Evolutionary conservation across 2,113 vertebrate genomes (phyloP).

Genomic region (Pantherophis guttatus): DNA sequence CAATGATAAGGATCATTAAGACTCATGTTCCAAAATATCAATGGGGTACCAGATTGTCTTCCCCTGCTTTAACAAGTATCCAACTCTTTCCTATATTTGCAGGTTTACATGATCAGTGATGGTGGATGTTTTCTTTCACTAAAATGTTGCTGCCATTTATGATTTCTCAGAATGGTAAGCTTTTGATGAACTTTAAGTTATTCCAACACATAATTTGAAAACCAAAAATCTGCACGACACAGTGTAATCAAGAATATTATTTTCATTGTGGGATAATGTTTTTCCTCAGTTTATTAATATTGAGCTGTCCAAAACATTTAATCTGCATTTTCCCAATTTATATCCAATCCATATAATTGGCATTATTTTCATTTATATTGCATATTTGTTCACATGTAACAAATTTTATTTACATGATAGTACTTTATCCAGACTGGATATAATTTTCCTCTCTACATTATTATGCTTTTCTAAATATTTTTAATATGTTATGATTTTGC

Average conservation of each 20-base stretch:
- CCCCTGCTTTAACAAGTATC: background rate
- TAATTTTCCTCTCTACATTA: background rate
- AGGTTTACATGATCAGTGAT: background rate
- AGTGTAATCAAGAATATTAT: slow-evolving; percentile 33
- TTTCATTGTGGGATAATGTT: slow-evolving; percentile 19
- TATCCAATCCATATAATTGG: background rate
- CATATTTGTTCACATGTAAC: background rate
- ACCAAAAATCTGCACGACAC: background rate
- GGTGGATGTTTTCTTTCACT: background rate
- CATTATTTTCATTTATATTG: background rate
- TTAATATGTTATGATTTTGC: background rate
- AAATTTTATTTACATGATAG: background rate
- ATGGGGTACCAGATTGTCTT: background rate
- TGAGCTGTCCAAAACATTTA: background rate
- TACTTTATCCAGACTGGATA: too few species aligned
- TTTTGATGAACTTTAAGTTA: background rate
- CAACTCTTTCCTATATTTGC: background rate
- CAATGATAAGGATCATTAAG: background rate
- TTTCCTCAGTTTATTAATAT: slow-evolving; percentile 18
- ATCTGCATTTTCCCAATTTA: slow-evolving; percentile 1
- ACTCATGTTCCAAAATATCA: background rate
- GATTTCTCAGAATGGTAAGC: background rate
- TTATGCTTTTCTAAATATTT: background rate
- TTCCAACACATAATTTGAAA: background rate
- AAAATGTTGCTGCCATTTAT: background rate